phyloP scores from a whole-genome alignment of 2,888 invertebrate genomes.

The Lydus trimaculatus region DNA sequence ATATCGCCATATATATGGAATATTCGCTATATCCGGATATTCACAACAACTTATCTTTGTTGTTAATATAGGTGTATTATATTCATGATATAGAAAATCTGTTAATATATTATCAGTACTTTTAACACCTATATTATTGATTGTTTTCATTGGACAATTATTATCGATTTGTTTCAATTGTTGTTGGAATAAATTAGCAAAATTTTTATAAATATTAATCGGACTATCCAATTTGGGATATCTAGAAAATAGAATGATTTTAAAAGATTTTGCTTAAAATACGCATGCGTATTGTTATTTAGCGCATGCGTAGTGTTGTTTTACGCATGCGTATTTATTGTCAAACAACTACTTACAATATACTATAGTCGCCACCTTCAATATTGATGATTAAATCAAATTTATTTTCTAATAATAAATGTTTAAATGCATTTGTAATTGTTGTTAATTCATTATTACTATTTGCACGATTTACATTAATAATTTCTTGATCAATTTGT shows the following conservation, averaged over 20 bases:
- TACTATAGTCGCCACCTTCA: slow-evolving; percentile 74
- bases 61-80: slow-evolving; percentile 72
- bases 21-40: slow-evolving; percentile 72
- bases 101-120: slow-evolving; percentile 63
- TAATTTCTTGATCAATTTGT: slow-evolving; percentile 74
- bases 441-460: slow-evolving; percentile 61
- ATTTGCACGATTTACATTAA: slow-evolving; percentile 56
- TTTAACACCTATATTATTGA: slow-evolving; percentile 13
- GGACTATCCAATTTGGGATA: slow-evolving; percentile 50
- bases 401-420: slow-evolving; percentile 69
- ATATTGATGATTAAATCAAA: slow-evolving; percentile 79
- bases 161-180: slow-evolving; percentile 49
- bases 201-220: slow-evolving; percentile 61
- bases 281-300: background rate
- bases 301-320: background rate
- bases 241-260: slow-evolving; percentile 41
- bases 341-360: slow-evolving; percentile 59
- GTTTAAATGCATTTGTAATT: slow-evolving; percentile 68
- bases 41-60: slow-evolving; percentile 83
- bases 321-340: background rate
- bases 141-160: background rate
- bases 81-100: slow-evolving; percentile 69
- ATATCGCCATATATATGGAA: slow-evolving; percentile 77
- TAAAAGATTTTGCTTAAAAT: slow-evolving; percentile 12
- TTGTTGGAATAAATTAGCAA: slow-evolving; percentile 62